A percentile compares a stretch with the other conserved stretches of the same genome.
Evolutionary conservation across 1,140 invertebrate genomes (phyloP).

Genomic region (Eueides isabella): DNA sequence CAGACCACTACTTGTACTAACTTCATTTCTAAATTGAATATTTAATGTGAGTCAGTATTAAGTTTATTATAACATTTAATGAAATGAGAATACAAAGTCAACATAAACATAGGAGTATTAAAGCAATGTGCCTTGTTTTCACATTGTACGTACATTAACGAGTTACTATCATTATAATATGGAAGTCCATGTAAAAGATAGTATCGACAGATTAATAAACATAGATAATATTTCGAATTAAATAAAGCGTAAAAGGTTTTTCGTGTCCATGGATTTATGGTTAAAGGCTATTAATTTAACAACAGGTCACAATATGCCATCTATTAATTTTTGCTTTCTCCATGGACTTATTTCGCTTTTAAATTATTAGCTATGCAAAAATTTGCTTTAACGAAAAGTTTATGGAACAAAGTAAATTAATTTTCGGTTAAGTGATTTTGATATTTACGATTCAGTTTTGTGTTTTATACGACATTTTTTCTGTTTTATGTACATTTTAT

Average conservation of each 20-base stretch:
- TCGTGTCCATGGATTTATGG: conserved; percentile 40
- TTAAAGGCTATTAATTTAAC: conserved; percentile 38
- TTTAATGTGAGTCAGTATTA: too few relatives aligned
- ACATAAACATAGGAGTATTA: neutral
- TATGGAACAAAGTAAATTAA: neutral
- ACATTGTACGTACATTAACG: neutral
- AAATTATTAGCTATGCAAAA: neutral
- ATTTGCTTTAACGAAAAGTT: neutral
- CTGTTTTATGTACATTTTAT: too few relatives aligned
- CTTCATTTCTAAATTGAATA: too few relatives aligned
- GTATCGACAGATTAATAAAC: conserved; percentile 20
- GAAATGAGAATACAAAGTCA: neutral
- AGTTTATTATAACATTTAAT: conserved; percentile 6
- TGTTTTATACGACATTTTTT: too few relatives aligned
- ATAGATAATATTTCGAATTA: conserved; percentile 14
- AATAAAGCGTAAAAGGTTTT: conserved; percentile 37
- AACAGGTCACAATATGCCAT: conserved; percentile 31
- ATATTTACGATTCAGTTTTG: neutral
- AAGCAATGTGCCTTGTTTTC: neutral
- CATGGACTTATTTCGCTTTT: neutral
- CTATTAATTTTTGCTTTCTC: conserved; percentile 15
- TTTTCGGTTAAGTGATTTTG: neutral
- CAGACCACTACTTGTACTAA: too few relatives aligned
- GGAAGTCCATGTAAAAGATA: conserved; percentile 17
- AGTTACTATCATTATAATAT: neutral